Conservation (phyloP, 2,113 vertebrate species). For the Eurystomus gularis region DNA sequence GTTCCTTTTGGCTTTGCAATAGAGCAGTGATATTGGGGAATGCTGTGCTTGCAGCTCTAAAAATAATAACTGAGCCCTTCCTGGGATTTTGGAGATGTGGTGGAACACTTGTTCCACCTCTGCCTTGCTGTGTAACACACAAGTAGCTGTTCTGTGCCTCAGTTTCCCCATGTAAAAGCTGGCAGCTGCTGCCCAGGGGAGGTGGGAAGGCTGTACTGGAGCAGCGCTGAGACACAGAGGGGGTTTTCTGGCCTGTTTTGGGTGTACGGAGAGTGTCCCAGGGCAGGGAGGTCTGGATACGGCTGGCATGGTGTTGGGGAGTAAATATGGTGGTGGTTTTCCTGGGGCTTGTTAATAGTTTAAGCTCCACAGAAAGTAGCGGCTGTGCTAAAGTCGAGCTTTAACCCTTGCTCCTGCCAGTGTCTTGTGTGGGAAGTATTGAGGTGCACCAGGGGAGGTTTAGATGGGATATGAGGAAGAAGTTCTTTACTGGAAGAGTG, state of each 20-base stretch:
- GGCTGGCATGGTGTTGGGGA: neutral
- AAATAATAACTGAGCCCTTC: neutral
- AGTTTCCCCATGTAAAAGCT: neutral
- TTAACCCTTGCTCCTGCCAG: neutral
- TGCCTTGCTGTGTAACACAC: neutral
- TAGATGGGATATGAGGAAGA: no score
- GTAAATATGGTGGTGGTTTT: fast-evolving
- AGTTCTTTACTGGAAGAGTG: no score
- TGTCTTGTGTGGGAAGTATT: fast-evolving
- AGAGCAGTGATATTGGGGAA: neutral
- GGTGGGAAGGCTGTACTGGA: neutral
- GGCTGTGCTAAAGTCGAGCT: fast-evolving
- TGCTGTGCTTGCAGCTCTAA: fast-evolving
- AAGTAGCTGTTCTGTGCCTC: neutral
- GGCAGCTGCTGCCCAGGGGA: neutral
- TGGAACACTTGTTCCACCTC: neutral
- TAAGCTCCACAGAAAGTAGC: fast-evolving
- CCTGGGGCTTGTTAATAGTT: neutral
- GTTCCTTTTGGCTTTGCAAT: neutral
- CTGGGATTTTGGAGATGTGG: neutral
- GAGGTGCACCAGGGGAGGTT: no score
- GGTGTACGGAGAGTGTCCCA: neutral
- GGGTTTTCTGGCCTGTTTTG: neutral
- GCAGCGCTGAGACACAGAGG: fast-evolving
- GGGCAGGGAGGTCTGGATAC: neutral